A percentile compares a stretch with the other conserved stretches of the same genome.
Evolutionary conservation across 2,888 invertebrate species (phyloP).

Genomic region (Acheta domesticus): DNA sequence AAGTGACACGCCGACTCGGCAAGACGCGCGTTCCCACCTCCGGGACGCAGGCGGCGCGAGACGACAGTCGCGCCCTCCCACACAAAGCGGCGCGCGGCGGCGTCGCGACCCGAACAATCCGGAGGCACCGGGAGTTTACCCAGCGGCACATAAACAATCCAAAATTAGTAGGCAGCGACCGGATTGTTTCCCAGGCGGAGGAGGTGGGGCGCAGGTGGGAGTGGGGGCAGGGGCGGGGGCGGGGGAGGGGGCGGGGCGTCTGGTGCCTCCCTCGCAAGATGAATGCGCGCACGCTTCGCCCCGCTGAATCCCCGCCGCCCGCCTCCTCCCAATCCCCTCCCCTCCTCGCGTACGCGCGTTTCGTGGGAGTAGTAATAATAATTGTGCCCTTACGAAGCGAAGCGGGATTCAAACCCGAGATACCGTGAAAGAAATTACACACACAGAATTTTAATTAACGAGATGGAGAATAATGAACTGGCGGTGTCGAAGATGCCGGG

Average conservation of each 20-base stretch:
- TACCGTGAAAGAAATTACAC: slow-evolving; percentile 1
- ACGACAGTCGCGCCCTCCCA: too few relatives aligned
- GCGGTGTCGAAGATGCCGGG: not conserved
- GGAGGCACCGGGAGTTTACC: not conserved
- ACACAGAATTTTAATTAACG: slow-evolving; percentile 18
- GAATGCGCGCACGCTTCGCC: not conserved
- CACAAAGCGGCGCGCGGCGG: too few relatives aligned
- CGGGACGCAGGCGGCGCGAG: too few relatives aligned
- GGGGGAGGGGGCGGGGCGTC: not conserved
- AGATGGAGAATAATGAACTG: slow-evolving; percentile 1
- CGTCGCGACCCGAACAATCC: too few relatives aligned
- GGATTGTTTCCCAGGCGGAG: not conserved
- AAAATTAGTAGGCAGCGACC: slow-evolving; percentile 18
- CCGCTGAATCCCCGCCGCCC: not conserved
- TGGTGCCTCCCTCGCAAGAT: not conserved
- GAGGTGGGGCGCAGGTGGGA: not conserved
- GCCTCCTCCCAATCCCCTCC: not conserved
- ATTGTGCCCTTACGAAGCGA: slow-evolving; percentile 18
- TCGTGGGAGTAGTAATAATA: not conserved
- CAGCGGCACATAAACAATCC: slow-evolving; percentile 18
- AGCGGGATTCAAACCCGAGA: not conserved
- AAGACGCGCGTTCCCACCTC: too few relatives aligned
- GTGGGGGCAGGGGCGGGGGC: too few relatives aligned
- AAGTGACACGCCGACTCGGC: too few relatives aligned
- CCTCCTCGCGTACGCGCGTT: not conserved